Evolutionary conservation across 2,797 vertebrate species (phyloP).

Genomic region (Florisuga fusca): DNA sequence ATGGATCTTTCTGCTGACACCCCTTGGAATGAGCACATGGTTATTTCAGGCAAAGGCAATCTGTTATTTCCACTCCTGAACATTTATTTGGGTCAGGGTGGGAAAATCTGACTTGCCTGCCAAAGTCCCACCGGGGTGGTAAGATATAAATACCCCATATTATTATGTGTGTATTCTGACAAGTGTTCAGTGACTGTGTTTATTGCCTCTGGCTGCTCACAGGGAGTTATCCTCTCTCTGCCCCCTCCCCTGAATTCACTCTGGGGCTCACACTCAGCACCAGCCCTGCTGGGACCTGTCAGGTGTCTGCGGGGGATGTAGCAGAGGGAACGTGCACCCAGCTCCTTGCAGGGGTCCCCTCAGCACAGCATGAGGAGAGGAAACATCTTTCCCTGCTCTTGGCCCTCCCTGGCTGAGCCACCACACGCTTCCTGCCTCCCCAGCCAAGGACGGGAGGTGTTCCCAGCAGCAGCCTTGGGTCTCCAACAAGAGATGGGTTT

Average conservation of each 20-base stretch:
- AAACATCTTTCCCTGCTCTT: fast-evolving
- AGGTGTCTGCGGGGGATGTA: neutral
- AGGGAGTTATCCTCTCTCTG: neutral
- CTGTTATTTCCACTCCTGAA: neutral
- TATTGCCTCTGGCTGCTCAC: neutral
- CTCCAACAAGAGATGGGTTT: neutral
- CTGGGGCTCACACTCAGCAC: neutral
- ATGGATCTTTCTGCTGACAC: neutral
- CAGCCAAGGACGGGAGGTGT: fast-evolving
- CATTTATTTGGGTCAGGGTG: neutral
- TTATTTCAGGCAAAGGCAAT: neutral
- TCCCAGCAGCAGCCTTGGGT: neutral
- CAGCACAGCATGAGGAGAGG: neutral
- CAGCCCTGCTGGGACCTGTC: neutral
- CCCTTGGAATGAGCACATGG: neutral
- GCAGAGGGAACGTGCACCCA: neutral
- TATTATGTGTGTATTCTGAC: neutral
- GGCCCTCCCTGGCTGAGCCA: neutral
- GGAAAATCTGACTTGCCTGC: neutral
- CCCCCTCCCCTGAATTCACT: neutral
- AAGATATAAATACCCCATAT: neutral
- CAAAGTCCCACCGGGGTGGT: neutral
- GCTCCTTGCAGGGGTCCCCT: neutral
- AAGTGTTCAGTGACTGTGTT: neutral
- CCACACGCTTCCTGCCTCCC: fast-evolving